Evolutionary conservation across 2,113 vertebrate species (phyloP).

Genomic region (Astur gentilis): DNA sequence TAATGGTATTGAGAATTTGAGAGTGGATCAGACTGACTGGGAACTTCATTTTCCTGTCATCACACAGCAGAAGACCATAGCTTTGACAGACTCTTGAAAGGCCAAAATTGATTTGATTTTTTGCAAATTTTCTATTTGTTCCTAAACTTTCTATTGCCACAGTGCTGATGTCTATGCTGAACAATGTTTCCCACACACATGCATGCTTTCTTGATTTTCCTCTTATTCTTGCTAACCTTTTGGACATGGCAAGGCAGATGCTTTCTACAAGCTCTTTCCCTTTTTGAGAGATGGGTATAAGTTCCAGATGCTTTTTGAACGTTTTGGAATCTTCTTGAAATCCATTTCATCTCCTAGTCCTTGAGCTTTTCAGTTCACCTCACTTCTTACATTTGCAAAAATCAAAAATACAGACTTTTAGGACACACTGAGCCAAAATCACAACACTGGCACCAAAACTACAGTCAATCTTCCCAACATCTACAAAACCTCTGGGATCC

Average conservation of each 20-base stretch:
- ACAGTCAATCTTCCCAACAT: background rate
- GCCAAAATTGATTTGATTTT: background rate
- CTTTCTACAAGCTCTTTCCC: background rate
- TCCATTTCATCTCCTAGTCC: background rate
- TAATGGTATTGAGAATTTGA: background rate
- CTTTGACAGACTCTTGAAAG: background rate
- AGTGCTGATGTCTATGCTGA: background rate
- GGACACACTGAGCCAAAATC: background rate
- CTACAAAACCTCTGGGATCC: background rate
- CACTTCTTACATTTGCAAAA: background rate
- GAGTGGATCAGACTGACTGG: background rate
- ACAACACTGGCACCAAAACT: background rate
- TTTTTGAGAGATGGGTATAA: background rate
- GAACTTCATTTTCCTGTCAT: background rate
- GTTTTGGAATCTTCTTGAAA: background rate
- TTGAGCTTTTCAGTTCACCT: background rate
- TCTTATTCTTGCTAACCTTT: background rate
- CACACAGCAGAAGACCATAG: background rate
- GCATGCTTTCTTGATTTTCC: background rate
- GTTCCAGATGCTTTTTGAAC: background rate
- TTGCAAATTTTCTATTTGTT: background rate
- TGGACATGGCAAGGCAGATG: background rate
- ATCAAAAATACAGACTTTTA: background rate
- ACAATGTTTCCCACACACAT: accelerated
- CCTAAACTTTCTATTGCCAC: background rate